phyloP scores from a whole-genome alignment of 1,140 invertebrate species.

The Papilio polytes region DNA sequence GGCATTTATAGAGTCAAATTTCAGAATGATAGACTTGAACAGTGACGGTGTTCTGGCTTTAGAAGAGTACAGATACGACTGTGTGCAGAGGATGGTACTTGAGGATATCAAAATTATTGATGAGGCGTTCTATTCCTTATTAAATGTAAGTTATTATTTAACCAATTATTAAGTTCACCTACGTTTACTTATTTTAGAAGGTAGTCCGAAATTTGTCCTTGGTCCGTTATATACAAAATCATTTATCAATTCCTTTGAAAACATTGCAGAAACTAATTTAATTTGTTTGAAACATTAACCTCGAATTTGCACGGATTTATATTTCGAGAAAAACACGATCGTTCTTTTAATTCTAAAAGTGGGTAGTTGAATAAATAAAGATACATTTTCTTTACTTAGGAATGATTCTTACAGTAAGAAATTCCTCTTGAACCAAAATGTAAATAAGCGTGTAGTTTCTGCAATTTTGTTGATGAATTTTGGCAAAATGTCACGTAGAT shows the following conservation, averaged over 20 bases:
- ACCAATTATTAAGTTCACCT: too few species aligned
- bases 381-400: neutral
- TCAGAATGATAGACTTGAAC: slow-evolving; percentile 91
- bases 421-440: neutral
- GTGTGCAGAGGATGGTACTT: slow-evolving; percentile 90
- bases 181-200: neutral
- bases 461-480: slow-evolving; percentile 13
- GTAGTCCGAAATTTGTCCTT: neutral
- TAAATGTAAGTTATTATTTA: slow-evolving; percentile 86
- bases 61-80: slow-evolving; percentile 93
- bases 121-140: slow-evolving; percentile 89
- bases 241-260: too few species aligned
- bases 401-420: neutral
- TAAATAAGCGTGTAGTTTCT: neutral
- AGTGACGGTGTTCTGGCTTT: slow-evolving; percentile 90
- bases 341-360: too few species aligned
- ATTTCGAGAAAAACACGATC: too few species aligned
- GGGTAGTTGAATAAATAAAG: too few species aligned
- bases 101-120: slow-evolving; percentile 90
- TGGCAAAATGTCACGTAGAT: slow-evolving; percentile 31
- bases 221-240: neutral
- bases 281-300: too few species aligned
- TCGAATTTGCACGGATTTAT: too few species aligned
- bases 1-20: slow-evolving; percentile 92
- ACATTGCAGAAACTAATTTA: too few species aligned